phyloP scores from a whole-genome alignment of 2,888 invertebrate genomes.

The Galeopsomyia nigrocyanea region DNA sequence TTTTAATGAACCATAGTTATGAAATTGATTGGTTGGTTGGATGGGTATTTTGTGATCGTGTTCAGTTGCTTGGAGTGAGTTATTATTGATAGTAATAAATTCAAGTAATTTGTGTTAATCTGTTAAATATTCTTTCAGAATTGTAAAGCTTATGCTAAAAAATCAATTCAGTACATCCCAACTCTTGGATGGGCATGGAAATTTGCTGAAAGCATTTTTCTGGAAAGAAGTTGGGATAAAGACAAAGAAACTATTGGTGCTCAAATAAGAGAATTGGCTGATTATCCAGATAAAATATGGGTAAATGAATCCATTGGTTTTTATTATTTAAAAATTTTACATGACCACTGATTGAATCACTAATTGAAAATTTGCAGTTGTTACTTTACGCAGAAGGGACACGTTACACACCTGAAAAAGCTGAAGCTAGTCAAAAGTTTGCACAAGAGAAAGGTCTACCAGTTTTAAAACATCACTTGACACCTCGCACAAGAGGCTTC shows the following conservation, averaged over 20 bases:
- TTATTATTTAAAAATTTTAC: constrained; percentile 11
- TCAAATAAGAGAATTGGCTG: constrained; percentile 85
- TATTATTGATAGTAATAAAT: constrained; percentile 1
- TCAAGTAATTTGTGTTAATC: constrained; percentile 6
- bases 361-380: constrained; percentile 72
- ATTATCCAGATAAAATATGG: constrained; percentile 93
- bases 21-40: constrained; percentile 97
- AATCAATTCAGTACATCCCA: constrained; percentile 90
- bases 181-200: constrained; percentile 97
- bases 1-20: constrained; percentile 95
- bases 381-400: constrained; percentile 95
- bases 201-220: constrained; percentile 93
- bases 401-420: constrained; percentile 88
- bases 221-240: constrained; percentile 92
- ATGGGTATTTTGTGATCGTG: constrained; percentile 89
- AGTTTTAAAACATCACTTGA: constrained; percentile 87
- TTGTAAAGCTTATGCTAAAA: constrained; percentile 96
- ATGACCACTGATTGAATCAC: background rate
- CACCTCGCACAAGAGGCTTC: constrained; percentile 96
- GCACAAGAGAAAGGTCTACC: constrained; percentile 89
- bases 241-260: constrained; percentile 86
- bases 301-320: constrained; percentile 70
- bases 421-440: constrained; percentile 88
- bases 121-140: constrained; percentile 74
- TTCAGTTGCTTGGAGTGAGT: constrained; percentile 85